Base-by-base conservation (phyloP, 2,113 vertebrate genomes). In the Cygnus buccinator region DNA sequence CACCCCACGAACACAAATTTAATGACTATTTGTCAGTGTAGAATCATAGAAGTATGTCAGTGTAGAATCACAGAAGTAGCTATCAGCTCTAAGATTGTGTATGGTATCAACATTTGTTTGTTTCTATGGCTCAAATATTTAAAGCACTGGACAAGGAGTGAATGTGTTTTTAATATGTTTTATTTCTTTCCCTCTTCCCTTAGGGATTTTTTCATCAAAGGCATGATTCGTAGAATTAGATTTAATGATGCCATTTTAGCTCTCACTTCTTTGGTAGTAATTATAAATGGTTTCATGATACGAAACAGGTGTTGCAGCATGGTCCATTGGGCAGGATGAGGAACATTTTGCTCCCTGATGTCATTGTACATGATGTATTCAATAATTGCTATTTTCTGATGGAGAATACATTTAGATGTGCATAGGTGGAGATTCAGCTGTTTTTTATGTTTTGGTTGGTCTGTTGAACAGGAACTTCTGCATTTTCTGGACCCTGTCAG, bases 241-340 rank as follows among this genome's bases (percentile, higher is more conserved):
- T 91, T 78, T 88, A 85, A 93, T 55, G 90, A 95, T 85, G 81
- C 43, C 33, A 83, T 74, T 92, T 81, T 61, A 89, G 57, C 57
- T 94, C 44, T 72, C 73, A 79, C 39, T 89, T 84, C 70, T 89
- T 89, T 76, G 77, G 71, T 84, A 77, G 82, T 50, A 93, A 94
- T 95, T 96, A 77, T 59, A 84, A 95, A 92, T 54, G 44, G 66
- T 88, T 94, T 96, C 85, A 67, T 95, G 76, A 85, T 86, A 87
- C 22, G 66, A 96, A 96, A 68, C 87, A 96, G 95, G 91, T 94
- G 81, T 91, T 94, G 37, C 85, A 89, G 35, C 77, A 87, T 79
- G 89, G 92, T 91, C 81, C 70, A n/a, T 77, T 88, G 92, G 93
- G 92, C 87, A 86, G 80, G 57, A 35, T 1, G 5, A 94, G 70